phyloP scores from a whole-genome alignment of 1,140 invertebrate species.

The Vanessa atalanta region DNA sequence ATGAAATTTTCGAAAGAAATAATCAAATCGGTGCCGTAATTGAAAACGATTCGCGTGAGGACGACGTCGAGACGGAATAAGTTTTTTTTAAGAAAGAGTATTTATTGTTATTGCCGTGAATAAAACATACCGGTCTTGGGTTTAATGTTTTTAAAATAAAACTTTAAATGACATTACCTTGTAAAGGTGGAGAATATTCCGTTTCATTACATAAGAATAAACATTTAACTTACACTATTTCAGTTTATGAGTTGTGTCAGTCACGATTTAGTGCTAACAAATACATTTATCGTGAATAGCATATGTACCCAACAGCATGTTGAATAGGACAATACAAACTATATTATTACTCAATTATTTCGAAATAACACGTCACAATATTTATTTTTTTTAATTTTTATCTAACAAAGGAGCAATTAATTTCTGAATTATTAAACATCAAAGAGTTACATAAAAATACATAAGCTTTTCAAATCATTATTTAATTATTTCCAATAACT shows the following conservation, averaged over 20 bases:
- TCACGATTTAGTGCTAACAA: slow-evolving; percentile 18
- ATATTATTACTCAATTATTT: slow-evolving; percentile 1
- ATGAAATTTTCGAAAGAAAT: too few relatives aligned
- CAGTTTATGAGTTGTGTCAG: slow-evolving; percentile 8
- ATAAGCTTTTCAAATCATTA: not conserved
- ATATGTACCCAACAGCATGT: not conserved
- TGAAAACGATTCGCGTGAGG: slow-evolving; percentile 17
- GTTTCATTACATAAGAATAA: slow-evolving; percentile 2
- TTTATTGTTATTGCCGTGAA: slow-evolving; percentile 17
- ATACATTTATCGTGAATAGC: slow-evolving; percentile 19
- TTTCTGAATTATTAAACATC: too few relatives aligned
- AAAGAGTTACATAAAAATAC: too few relatives aligned
- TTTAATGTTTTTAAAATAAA: slow-evolving; percentile 10
- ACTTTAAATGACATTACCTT: not conserved
- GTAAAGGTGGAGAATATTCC: slow-evolving; percentile 2
- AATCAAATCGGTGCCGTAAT: slow-evolving; percentile 23
- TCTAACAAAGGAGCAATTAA: too few relatives aligned
- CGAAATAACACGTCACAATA: not conserved
- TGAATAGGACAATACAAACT: slow-evolving; percentile 2
- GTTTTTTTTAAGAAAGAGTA: slow-evolving; percentile 13
- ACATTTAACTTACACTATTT: slow-evolving; percentile 11
- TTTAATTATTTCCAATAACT: not conserved
- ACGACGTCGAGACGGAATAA: slow-evolving; percentile 6
- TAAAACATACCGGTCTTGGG: slow-evolving; percentile 13
- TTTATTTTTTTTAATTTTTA: too few relatives aligned